Conservation (phyloP, 2,113 vertebrate species). For the Mormyrus iriodes region DNA sequence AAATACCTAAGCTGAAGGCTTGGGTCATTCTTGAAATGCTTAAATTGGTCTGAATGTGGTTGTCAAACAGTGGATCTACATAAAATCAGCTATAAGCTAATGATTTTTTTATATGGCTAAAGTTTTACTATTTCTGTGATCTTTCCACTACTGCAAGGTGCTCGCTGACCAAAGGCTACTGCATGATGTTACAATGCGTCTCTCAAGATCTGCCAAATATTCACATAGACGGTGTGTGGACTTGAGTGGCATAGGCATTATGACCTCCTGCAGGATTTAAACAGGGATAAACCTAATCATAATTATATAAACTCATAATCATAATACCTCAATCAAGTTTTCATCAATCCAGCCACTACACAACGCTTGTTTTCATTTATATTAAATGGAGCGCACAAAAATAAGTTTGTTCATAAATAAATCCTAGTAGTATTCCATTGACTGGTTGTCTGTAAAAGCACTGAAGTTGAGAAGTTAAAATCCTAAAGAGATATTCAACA, state of each 20-base stretch:
- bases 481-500: background rate
- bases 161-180: constrained; percentile 21
- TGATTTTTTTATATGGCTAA: background rate
- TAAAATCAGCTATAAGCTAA: background rate
- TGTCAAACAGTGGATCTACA: background rate
- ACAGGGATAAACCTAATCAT: constrained; percentile 33
- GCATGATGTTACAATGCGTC: constrained; percentile 6
- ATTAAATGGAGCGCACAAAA: constrained; percentile 4
- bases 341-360: constrained; percentile 13
- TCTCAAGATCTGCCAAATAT: constrained; percentile 42
- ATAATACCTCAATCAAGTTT: constrained; percentile 42
- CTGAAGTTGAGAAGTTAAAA: constrained; percentile 26
- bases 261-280: constrained; percentile 46
- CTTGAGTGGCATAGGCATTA: constrained; percentile 39
- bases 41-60: background rate
- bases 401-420: constrained; percentile 12
- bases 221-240: constrained; percentile 40
- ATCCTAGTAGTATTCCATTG: constrained; percentile 6
- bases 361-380: constrained; percentile 4
- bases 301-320: constrained; percentile 32
- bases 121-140: background rate
- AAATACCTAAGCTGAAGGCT: background rate
- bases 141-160: background rate
- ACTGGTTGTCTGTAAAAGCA: background rate
- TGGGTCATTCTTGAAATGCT: background rate